Conservation (phyloP, 2,113 vertebrate species). For the Serilophus lunatus region DNA sequence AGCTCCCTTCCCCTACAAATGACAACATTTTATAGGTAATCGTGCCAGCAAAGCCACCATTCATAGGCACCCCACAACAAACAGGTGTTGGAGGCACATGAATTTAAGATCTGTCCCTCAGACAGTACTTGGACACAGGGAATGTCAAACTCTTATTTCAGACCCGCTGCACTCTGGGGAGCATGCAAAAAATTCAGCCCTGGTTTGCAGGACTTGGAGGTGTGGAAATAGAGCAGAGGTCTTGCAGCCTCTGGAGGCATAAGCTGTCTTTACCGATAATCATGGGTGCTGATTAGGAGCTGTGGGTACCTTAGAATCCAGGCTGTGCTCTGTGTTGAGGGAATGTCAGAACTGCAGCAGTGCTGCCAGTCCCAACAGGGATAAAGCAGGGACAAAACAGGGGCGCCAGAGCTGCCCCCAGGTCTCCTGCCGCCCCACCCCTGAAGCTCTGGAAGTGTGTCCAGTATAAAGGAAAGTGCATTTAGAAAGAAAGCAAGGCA, state of each 20-base stretch:
- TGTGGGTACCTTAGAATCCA: background rate
- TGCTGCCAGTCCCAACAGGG: background rate
- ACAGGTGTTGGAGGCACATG: rapidly evolving
- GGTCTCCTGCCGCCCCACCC: background rate
- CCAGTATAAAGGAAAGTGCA: background rate
- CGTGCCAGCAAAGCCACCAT: background rate
- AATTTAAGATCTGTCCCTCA: background rate
- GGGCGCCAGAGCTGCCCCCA: rapidly evolving
- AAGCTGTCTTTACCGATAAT: background rate
- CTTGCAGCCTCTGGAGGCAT: background rate
- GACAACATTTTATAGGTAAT: rapidly evolving
- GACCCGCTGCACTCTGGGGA: rapidly evolving
- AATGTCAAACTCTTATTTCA: background rate
- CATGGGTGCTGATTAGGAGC: background rate
- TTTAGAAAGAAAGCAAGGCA: background rate
- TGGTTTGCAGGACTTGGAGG: background rate
- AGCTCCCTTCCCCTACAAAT: background rate
- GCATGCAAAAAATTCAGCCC: background rate
- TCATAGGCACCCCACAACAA: background rate
- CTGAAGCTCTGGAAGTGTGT: rapidly evolving
- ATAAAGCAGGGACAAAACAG: too few relatives aligned
- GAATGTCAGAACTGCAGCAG: background rate
- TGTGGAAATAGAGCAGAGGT: background rate
- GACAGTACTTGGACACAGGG: too few relatives aligned
- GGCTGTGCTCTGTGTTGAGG: background rate